Percentiles rank a stretch among this genome's conserved stretches.
Conservation (phyloP, 2,888 invertebrate genomes). For the Drepanosiphum platanoidis region DNA sequence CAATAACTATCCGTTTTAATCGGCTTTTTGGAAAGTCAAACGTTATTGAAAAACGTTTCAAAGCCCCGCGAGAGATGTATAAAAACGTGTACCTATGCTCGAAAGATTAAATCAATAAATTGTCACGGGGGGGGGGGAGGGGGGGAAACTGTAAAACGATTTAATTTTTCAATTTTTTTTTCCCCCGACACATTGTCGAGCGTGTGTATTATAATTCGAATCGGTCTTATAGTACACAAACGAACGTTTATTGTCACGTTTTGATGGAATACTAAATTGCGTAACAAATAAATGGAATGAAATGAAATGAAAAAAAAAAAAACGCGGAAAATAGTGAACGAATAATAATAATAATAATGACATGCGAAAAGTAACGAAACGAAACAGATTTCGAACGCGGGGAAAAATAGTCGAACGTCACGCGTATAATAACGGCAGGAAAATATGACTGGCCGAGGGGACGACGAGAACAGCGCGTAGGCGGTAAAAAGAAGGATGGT, state of each 20-base stretch:
- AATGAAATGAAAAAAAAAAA: background rate
- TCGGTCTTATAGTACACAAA: background rate
- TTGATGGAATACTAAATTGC: background rate
- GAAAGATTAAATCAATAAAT: too few species aligned
- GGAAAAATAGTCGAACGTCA: background rate
- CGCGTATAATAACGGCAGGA: background rate
- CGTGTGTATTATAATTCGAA: too few species aligned
- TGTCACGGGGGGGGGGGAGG: too few species aligned
- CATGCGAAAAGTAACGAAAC: background rate
- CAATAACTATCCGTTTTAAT: too few species aligned
- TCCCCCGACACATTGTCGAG: background rate
- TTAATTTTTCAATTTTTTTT: background rate
- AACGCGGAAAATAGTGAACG: background rate
- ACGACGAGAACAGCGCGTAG: background rate
- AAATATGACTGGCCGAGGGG: background rate
- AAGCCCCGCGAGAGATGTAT: too few species aligned
- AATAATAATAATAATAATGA: background rate
- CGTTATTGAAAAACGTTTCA: too few species aligned
- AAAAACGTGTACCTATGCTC: too few species aligned
- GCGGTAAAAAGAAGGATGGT: background rate
- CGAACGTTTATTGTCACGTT: background rate
- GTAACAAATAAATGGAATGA: background rate
- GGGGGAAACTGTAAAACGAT: too few species aligned
- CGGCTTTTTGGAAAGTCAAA: too few species aligned
- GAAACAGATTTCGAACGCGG: background rate